Evolutionary conservation across 2,113 vertebrate genomes (phyloP).

Genomic region (Tragulus kanchil): DNA sequence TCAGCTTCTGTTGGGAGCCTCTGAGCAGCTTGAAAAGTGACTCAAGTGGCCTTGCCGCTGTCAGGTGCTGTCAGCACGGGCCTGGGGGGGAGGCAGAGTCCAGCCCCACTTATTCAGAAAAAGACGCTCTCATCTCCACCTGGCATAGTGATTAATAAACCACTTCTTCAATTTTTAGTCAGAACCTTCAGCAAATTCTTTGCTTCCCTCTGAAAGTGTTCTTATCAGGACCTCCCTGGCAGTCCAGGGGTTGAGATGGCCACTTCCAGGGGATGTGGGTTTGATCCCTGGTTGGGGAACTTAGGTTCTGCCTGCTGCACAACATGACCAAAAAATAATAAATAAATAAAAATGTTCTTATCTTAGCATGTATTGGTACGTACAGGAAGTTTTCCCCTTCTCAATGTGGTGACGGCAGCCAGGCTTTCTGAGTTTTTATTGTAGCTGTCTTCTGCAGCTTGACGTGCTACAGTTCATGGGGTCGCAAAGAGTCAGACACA

Average conservation of each 20-base stretch:
- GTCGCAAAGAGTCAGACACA: too few species aligned
- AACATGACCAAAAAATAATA: not conserved
- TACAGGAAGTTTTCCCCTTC: not conserved
- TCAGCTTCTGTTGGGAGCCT: constrained; percentile 35
- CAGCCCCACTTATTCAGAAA: not conserved
- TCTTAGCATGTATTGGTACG: not conserved
- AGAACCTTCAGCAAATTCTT: not conserved
- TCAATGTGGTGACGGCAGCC: not conserved
- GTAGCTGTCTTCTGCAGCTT: not conserved
- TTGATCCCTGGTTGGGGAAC: not conserved
- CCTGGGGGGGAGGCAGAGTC: not conserved
- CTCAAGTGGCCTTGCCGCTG: not conserved
- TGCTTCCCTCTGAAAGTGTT: not conserved
- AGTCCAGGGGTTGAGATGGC: not conserved
- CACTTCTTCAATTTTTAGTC: not conserved
- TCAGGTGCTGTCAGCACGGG: not conserved
- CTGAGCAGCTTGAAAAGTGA: not conserved
- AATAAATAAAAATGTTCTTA: not conserved
- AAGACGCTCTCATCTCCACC: not conserved
- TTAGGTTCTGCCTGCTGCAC: not conserved
- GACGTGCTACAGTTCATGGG: too few species aligned
- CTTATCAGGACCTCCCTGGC: not conserved
- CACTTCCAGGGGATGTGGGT: fast-evolving
- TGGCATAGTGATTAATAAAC: not conserved
- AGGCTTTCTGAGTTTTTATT: constrained; percentile 17